Evolutionary conservation across 2,113 vertebrate species (phyloP).

Genomic region (Neolamprologus variostigma): DNA sequence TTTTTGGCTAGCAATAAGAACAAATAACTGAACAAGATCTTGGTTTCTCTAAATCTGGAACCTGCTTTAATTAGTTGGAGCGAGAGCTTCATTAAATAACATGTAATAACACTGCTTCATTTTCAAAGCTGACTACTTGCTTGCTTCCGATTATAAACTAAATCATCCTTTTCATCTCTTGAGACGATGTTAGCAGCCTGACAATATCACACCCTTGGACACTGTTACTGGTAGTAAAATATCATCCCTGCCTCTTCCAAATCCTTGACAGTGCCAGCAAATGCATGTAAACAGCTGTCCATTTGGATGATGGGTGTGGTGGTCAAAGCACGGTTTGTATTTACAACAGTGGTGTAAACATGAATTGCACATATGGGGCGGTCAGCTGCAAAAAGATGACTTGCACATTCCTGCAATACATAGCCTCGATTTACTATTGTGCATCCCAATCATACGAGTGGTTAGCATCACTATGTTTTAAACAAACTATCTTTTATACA

Average conservation of each 20-base stretch:
- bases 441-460: not conserved
- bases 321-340: not conserved
- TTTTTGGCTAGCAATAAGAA: not conserved
- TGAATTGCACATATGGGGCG: not conserved
- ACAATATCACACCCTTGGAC: not conserved
- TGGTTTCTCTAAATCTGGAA: not conserved
- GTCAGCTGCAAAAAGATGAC: not conserved
- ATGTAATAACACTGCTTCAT: not conserved
- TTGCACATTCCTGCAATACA: not conserved
- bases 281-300: not conserved
- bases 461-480: not conserved
- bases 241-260: not conserved
- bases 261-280: not conserved
- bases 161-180: not conserved
- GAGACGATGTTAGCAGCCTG: not conserved
- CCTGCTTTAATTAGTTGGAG: not conserved
- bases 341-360: not conserved
- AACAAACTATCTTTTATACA: not conserved
- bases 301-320: not conserved
- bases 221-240: not conserved
- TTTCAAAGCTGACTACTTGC: not conserved
- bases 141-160: not conserved
- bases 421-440: not conserved
- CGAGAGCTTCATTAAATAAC: not conserved
- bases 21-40: not conserved